phyloP scores from a whole-genome alignment of 2,888 invertebrate species.

The Unio delphinus region DNA sequence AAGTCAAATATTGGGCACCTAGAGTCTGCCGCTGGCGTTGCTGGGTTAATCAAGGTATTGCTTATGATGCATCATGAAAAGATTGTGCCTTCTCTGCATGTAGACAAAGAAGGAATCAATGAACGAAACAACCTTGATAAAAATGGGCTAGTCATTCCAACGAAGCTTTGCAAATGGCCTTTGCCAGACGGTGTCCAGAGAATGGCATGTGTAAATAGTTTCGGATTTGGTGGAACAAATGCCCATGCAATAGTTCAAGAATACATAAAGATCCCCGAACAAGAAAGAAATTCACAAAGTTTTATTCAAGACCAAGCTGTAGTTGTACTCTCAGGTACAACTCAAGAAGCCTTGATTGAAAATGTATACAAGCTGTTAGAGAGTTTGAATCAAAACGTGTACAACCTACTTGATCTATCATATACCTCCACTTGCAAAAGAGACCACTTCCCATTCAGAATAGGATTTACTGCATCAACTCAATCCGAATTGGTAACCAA shows the following conservation, averaged over 20 bases:
- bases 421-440: too few species aligned
- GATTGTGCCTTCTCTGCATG: constrained; percentile 44
- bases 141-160: constrained; percentile 8
- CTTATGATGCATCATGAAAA: constrained; percentile 50
- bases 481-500: too few species aligned
- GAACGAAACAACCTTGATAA: constrained; percentile 19
- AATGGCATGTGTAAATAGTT: constrained; percentile 27
- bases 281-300: too few species aligned
- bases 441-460: too few species aligned
- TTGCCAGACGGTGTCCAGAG: neutral
- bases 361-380: too few species aligned
- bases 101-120: constrained; percentile 17
- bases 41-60: constrained; percentile 52
- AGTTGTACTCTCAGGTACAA: too few species aligned
- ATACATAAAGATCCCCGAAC: too few species aligned
- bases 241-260: constrained; percentile 24
- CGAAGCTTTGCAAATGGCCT: constrained; percentile 10
- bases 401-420: too few species aligned
- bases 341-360: too few species aligned
- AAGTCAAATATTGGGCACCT: constrained; percentile 59
- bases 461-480: too few species aligned
- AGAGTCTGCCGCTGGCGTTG: constrained; percentile 54
- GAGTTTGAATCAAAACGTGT: too few species aligned
- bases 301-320: too few species aligned
- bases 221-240: constrained; percentile 45